phyloP scores from a whole-genome alignment of 2,888 invertebrate species.

The Heliconius aoede region DNA sequence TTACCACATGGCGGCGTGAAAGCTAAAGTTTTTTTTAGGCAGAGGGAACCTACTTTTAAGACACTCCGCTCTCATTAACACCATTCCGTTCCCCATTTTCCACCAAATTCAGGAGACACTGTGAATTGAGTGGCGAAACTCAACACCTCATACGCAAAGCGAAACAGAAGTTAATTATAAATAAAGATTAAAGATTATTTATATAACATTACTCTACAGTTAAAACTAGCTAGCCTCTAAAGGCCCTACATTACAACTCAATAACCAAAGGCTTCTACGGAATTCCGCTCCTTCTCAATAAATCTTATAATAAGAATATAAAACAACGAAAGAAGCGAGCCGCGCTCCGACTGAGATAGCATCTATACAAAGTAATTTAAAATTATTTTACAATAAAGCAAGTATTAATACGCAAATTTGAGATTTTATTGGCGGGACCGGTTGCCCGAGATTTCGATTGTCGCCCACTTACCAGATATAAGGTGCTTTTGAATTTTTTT shows the following conservation, averaged over 20 bases:
- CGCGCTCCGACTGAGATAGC: constrained; percentile 59
- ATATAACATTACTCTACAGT: not conserved
- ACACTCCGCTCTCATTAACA: no score
- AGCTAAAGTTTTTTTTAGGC: no score
- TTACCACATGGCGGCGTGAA: no score
- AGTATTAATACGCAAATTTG: constrained; percentile 39
- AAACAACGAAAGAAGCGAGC: constrained; percentile 61
- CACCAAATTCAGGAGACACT: no score
- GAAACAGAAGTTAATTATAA: not conserved
- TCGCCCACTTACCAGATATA: constrained; percentile 20
- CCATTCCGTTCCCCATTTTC: no score
- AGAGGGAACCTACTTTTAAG: no score
- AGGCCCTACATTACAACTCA: constrained; percentile 55
- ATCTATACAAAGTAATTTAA: constrained; percentile 61
- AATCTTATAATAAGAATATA: constrained; percentile 48
- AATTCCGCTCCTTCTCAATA: constrained; percentile 57
- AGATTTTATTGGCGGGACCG: constrained; percentile 27
- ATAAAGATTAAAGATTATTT: not conserved
- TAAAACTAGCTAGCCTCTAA: not conserved
- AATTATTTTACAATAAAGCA: constrained; percentile 64
- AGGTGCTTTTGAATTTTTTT: not conserved
- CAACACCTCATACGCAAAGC: no score
- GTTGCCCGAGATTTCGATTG: constrained; percentile 29
- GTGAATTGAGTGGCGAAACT: no score
- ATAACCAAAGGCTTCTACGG: constrained; percentile 59